A percentile compares a stretch with the other conserved stretches of the same genome.
Evolutionary conservation across 2,113 vertebrate genomes (phyloP).

Genomic region (Axis porcinus): DNA sequence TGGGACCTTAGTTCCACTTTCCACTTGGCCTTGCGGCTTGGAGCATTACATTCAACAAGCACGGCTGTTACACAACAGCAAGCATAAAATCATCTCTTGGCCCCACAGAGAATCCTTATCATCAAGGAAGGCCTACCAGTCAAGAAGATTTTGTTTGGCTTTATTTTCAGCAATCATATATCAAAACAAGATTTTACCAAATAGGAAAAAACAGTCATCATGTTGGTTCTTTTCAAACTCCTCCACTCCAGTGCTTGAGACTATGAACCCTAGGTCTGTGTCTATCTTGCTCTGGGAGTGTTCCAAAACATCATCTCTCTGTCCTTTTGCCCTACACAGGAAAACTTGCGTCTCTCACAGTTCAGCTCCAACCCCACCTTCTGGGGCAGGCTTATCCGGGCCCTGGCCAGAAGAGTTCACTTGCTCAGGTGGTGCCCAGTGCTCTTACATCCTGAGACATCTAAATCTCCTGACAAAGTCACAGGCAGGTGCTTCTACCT

Average conservation of each 20-base stretch:
- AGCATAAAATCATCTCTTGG: background rate
- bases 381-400: background rate
- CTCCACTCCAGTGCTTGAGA: background rate
- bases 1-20: background rate
- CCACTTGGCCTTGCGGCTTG: background rate
- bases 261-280: background rate
- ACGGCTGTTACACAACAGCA: background rate
- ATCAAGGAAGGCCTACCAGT: background rate
- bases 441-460: background rate
- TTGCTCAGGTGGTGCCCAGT: background rate
- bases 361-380: background rate
- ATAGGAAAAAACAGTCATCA: background rate
- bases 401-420: background rate
- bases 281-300: background rate
- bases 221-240: background rate
- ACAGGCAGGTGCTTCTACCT: background rate
- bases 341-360: background rate
- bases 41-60: background rate
- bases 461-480: background rate
- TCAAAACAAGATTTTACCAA: constrained; percentile 6
- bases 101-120: background rate
- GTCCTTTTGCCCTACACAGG: background rate
- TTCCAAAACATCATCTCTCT: background rate
- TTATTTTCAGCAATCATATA: background rate
- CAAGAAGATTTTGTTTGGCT: background rate